phyloP scores from a whole-genome alignment of 2,797 vertebrate genomes.

The Fistularia tabacaria region DNA sequence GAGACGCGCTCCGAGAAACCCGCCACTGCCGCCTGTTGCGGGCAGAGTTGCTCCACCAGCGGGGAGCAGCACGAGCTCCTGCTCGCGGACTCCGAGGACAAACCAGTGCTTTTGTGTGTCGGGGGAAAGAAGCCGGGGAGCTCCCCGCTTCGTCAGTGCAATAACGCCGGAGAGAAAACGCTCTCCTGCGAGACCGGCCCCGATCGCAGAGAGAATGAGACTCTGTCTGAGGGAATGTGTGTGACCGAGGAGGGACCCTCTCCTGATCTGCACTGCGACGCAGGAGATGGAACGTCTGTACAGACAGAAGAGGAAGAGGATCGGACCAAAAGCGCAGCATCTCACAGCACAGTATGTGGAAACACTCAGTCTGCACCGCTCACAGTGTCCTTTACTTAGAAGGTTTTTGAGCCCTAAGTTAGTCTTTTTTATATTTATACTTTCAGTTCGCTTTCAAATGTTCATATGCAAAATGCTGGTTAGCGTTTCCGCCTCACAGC shows the following conservation, averaged over 20 bases:
- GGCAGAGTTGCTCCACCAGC: constrained; percentile 19
- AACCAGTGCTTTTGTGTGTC: constrained; percentile 19
- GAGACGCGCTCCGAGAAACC: constrained; percentile 30
- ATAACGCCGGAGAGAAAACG: constrained; percentile 25
- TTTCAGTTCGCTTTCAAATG: no score
- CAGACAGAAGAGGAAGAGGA: constrained; percentile 20
- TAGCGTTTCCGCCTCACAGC: no score
- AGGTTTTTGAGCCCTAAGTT: no score
- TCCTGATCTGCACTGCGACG: not conserved
- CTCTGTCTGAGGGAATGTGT: constrained; percentile 9
- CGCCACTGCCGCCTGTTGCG: no score
- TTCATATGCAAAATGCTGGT: no score
- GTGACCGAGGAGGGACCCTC: constrained; percentile 1
- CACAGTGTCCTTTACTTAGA: no score
- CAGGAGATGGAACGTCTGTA: no score
- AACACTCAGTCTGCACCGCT: not conserved
- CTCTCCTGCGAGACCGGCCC: constrained; percentile 14
- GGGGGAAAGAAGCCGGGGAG: constrained; percentile 15
- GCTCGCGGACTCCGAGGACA: constrained; percentile 21
- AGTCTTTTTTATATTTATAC: no score
- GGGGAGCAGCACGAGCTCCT: constrained; percentile 18
- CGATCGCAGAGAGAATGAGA: constrained; percentile 10
- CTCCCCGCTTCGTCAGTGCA: constrained; percentile 20
- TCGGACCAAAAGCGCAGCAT: constrained; percentile 28
- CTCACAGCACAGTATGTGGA: constrained; percentile 44